Evolutionary conservation across 2,797 vertebrate genomes (phyloP).

Genomic region (Diplodus puntazzo): DNA sequence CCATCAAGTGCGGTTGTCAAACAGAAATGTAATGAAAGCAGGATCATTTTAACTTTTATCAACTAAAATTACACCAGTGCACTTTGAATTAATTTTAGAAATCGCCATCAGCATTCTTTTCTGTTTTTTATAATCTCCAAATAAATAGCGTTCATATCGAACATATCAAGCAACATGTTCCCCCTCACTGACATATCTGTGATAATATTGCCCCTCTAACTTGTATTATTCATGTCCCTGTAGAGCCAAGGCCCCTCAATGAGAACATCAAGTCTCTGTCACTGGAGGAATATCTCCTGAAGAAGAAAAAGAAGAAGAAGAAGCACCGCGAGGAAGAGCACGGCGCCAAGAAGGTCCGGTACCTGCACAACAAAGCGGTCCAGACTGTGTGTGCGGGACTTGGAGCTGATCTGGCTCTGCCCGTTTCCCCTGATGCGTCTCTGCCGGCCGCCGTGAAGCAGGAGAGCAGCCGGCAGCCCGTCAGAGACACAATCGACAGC

Average conservation of each 20-base stretch:
- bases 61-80: too few relatives aligned
- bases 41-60: too few relatives aligned
- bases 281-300: slow-evolving; percentile 90
- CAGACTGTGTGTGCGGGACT: slow-evolving; percentile 91
- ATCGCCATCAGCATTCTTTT: too few relatives aligned
- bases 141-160: too few relatives aligned
- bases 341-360: slow-evolving; percentile 86
- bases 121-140: too few relatives aligned
- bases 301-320: slow-evolving; percentile 97
- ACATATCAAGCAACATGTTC: too few relatives aligned
- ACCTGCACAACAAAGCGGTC: slow-evolving; percentile 93
- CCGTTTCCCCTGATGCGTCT: slow-evolving; percentile 71
- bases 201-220: slow-evolving; percentile 8
- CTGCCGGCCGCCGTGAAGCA: slow-evolving; percentile 83
- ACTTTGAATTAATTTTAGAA: too few relatives aligned
- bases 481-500: slow-evolving; percentile 80
- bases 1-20: too few relatives aligned
- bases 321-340: slow-evolving; percentile 92
- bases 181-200: too few relatives aligned
- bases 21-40: too few relatives aligned
- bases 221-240: slow-evolving; percentile 39
- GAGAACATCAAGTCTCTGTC: slow-evolving; percentile 92
- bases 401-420: slow-evolving; percentile 77
- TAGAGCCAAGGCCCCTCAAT: slow-evolving; percentile 86
- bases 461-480: slow-evolving; percentile 83